Evolutionary conservation across 2,888 invertebrate species (phyloP), one percentile per base, ranked within the genome.

Genomic region (Terebella lapidaria): DNA sequence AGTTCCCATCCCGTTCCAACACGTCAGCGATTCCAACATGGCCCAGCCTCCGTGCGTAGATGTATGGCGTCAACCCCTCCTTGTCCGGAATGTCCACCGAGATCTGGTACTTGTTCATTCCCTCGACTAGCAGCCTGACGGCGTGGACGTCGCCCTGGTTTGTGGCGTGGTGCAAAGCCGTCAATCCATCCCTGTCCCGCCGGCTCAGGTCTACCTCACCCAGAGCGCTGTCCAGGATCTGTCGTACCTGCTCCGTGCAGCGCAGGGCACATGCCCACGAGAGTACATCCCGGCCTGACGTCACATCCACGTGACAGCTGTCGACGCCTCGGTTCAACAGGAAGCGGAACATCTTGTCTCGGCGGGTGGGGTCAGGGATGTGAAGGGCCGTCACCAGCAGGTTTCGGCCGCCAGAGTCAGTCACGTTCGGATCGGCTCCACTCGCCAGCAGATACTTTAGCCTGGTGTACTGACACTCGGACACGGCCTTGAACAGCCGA

Each of bases 101-200:
- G 22, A 74, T 61, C 1, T 72, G 67, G 56, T 70, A 76, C 46
- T 68, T 69, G n/a, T 64, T 63, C 62, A 74, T 69, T 47, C 67
- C 68, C 24, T 63, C 57, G 2, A 73, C 66, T 3, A 77, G 60
- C 20, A 64, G 58, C 18, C 63, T 60, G 0, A 74, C 74, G 3
- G 71, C 64, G 0, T 67, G 66, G 4, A 67, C 56, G 55, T 69
- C 66, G 2, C 74, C 74, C 1, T 64, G 54, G 45, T 70, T 67
- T 2, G 72, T 70, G 25, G 76, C 75, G 35, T 76, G 70, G 57
- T 77, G 77, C 1, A 77, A 64, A 1, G 73, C 66, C 4, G 75
- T 76, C 60, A 68, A 66, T 1, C 76, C 76, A 25, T 71, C 70
- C 1, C 52, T 63, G 62, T 77, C 77, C 22, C 63, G 65, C 3